A percentile compares a stretch with the other conserved stretches of the same genome.
Evolutionary conservation across 2,113 vertebrate species (phyloP).

Genomic region (Psilopsiagon aurifrons): DNA sequence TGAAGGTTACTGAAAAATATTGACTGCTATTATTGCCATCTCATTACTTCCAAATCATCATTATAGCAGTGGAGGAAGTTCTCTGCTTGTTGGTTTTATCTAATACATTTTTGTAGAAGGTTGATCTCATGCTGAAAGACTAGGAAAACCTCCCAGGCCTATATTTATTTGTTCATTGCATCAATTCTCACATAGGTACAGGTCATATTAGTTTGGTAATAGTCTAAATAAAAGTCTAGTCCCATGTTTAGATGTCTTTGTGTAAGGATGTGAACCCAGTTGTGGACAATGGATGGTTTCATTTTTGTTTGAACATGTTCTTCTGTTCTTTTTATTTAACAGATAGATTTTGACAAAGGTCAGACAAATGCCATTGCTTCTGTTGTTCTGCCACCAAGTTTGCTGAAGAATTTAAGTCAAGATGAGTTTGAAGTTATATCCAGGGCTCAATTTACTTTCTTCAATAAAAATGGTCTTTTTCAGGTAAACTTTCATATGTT

Average conservation of each 20-base stretch:
- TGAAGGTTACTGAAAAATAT: neutral
- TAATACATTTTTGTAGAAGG: neutral
- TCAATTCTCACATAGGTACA: neutral
- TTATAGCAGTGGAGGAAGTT: neutral
- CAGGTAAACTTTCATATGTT: constrained; percentile 73
- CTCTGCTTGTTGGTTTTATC: neutral
- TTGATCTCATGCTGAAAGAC: neutral
- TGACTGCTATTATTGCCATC: neutral
- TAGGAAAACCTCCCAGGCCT: neutral
- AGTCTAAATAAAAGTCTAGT: neutral
- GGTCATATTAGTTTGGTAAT: neutral
- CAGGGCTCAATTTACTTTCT: constrained; percentile 95
- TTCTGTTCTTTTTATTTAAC: constrained; percentile 29
- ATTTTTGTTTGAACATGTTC: neutral
- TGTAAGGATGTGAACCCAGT: neutral
- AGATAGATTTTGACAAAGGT: constrained; percentile 87
- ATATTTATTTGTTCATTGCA: neutral
- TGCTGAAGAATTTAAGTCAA: constrained; percentile 80
- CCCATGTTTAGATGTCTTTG: neutral
- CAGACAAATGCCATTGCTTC: constrained; percentile 79
- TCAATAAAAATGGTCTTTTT: constrained; percentile 91
- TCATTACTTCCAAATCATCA: neutral
- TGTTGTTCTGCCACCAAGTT: constrained; percentile 84
- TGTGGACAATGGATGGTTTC: neutral
- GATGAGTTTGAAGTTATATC: constrained; percentile 75